A percentile compares a stretch with the other conserved stretches of the same genome.
phyloP scores from a whole-genome alignment of 2,888 invertebrate species.

The Sussaba pulchella region DNA sequence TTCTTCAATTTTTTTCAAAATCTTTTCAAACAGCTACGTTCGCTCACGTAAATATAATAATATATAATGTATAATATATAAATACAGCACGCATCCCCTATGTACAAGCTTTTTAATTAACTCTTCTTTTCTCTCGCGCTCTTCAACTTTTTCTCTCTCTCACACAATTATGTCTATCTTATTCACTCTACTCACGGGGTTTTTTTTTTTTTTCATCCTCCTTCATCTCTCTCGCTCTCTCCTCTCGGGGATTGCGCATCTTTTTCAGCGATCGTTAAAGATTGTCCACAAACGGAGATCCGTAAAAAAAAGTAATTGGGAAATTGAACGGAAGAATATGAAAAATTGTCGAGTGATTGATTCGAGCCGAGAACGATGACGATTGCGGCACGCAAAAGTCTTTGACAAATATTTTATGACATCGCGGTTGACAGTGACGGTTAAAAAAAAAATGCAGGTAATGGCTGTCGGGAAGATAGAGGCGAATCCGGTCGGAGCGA shows the following conservation, averaged over 20 bases:
- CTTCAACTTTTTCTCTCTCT: constrained; percentile 54
- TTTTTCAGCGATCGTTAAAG: constrained; percentile 29
- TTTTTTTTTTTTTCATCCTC: constrained; percentile 2
- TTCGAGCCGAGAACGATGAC: constrained; percentile 30
- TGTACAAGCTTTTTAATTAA: constrained; percentile 75
- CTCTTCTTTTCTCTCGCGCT: constrained; percentile 52
- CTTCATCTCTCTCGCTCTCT: constrained; percentile 18
- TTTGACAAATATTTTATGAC: too few relatives aligned
- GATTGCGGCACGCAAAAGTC: background rate
- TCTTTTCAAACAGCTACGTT: constrained; percentile 47
- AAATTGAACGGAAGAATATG: too few relatives aligned
- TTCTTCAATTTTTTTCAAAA: constrained; percentile 26
- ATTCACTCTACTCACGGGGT: constrained; percentile 41
- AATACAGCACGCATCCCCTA: constrained; percentile 77
- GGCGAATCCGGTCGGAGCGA: constrained; percentile 29
- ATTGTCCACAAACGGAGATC: too few relatives aligned
- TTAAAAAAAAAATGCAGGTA: too few relatives aligned
- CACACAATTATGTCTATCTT: constrained; percentile 59
- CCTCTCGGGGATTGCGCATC: constrained; percentile 46
- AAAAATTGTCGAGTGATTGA: constrained; percentile 22
- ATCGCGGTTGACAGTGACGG: too few relatives aligned
- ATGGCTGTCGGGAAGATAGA: constrained; percentile 45
- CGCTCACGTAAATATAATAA: constrained; percentile 65
- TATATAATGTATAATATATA: constrained; percentile 72
- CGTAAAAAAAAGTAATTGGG: background rate